phyloP scores from a whole-genome alignment of 2,888 invertebrate species.

The Chironomus tentans region DNA sequence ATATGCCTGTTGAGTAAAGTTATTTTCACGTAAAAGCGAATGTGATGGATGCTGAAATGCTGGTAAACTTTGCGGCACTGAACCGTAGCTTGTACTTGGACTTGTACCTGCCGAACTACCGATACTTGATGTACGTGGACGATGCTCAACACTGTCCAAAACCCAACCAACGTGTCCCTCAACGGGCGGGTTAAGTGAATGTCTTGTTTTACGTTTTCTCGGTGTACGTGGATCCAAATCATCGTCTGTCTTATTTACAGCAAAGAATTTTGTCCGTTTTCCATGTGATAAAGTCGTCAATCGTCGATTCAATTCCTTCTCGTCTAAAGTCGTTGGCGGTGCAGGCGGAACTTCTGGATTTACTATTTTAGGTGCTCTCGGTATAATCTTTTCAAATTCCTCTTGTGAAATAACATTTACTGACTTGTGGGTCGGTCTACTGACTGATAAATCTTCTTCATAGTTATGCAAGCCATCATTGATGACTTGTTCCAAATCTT shows the following conservation, averaged over 20 bases:
- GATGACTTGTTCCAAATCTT: constrained; percentile 89
- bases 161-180: constrained; percentile 98
- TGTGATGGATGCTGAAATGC: constrained; percentile 95
- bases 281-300: constrained; percentile 23
- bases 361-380: constrained; percentile 51
- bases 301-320: constrained; percentile 30
- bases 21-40: constrained; percentile 86
- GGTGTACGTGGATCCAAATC: constrained; percentile 54
- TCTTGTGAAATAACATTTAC: constrained; percentile 83
- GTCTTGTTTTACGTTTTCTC: constrained; percentile 82
- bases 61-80: constrained; percentile 72
- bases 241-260: constrained; percentile 72
- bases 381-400: constrained; percentile 71
- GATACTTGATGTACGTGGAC: constrained; percentile 66
- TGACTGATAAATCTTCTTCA: constrained; percentile 75
- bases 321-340: constrained; percentile 52
- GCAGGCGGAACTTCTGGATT: constrained; percentile 76
- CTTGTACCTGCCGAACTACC: constrained; percentile 76
- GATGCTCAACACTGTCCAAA: constrained; percentile 81
- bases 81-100: constrained; percentile 64
- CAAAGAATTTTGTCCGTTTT: constrained; percentile 79
- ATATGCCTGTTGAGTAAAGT: constrained; percentile 96
- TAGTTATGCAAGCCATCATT: constrained; percentile 95
- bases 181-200: constrained; percentile 85
- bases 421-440: constrained; percentile 60